Percentiles rank a stretch among this genome's conserved stretches.
Conservation (phyloP, 1,140 invertebrate genomes). For the Drosophila pseudoananassae region DNA sequence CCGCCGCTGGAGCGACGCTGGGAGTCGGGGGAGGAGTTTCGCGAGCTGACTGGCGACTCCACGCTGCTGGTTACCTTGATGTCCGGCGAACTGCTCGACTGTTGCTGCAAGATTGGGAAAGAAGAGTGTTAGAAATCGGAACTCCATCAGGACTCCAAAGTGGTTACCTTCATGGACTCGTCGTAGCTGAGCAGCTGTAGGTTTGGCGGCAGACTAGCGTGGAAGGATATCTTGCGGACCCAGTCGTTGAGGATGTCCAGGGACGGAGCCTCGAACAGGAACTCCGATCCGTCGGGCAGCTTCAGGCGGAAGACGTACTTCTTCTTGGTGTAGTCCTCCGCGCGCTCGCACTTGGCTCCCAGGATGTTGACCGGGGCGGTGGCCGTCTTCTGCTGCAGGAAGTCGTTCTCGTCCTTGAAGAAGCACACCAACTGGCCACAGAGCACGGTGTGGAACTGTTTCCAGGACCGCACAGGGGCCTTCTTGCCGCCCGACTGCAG, state of each 20-base stretch:
- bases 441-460: slow-evolving; percentile 96
- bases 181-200: slow-evolving; percentile 94
- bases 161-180: slow-evolving; percentile 84
- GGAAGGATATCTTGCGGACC: slow-evolving; percentile 97
- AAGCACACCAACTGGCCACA: slow-evolving; percentile 98
- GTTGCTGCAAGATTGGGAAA: slow-evolving; percentile 54
- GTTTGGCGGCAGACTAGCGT: slow-evolving; percentile 95
- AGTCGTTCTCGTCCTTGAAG: slow-evolving; percentile 98
- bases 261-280: slow-evolving; percentile 92
- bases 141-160: neutral
- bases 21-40: slow-evolving; percentile 83
- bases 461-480: slow-evolving; percentile 97
- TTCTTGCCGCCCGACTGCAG: slow-evolving; percentile 96
- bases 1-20: slow-evolving; percentile 70
- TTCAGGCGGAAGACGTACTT: slow-evolving; percentile 96
- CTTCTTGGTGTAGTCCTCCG: slow-evolving; percentile 97
- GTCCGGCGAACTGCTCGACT: slow-evolving; percentile 82
- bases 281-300: slow-evolving; percentile 96
- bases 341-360: slow-evolving; percentile 91
- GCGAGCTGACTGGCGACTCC: slow-evolving; percentile 82
- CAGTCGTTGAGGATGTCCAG: slow-evolving; percentile 94
- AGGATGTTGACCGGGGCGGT: slow-evolving; percentile 95
- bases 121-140: neutral
- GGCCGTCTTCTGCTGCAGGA: slow-evolving; percentile 93
- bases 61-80: slow-evolving; percentile 77